Conservation (phyloP, 2,797 vertebrate species). For the Enteromius anoplus region DNA sequence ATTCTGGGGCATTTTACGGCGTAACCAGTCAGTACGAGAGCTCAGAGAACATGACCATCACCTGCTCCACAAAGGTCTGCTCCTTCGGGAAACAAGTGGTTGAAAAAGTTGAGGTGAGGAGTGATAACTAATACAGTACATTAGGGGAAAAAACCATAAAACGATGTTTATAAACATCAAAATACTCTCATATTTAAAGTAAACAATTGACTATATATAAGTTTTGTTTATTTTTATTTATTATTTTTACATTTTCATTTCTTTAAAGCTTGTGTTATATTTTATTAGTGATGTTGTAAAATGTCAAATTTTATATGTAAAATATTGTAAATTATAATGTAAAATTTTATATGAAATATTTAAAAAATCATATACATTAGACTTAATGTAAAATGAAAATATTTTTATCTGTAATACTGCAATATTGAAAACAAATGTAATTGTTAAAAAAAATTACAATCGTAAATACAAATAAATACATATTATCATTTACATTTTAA, state of each 20-base stretch:
- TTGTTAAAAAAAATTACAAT: too few species aligned
- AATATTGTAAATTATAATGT: too few species aligned
- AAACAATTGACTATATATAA: neutral
- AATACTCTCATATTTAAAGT: neutral
- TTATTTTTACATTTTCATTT: neutral
- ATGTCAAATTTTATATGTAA: neutral
- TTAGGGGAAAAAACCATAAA: neutral
- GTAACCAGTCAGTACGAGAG: constrained; percentile 98
- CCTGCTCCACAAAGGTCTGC: constrained; percentile 99
- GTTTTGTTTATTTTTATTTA: too few species aligned
- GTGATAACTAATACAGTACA: neutral
- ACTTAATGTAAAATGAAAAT: too few species aligned
- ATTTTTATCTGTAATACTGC: too few species aligned
- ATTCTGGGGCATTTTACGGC: constrained; percentile 92
- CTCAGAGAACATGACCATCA: constrained; percentile 99
- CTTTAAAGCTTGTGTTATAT: neutral
- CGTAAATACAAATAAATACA: too few species aligned
- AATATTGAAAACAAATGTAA: too few species aligned
- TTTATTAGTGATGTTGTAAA: neutral
- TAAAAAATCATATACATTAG: too few species aligned
- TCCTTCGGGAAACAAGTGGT: constrained; percentile 99
- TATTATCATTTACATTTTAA: too few species aligned
- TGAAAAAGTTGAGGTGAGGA: constrained; percentile 97
- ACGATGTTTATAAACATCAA: neutral
- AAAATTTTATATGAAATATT: too few species aligned